A percentile compares a stretch with the other conserved stretches of the same genome.
Evolutionary conservation across 2,888 invertebrate species (phyloP).

Genomic region (Cyclophora albipunctata): DNA sequence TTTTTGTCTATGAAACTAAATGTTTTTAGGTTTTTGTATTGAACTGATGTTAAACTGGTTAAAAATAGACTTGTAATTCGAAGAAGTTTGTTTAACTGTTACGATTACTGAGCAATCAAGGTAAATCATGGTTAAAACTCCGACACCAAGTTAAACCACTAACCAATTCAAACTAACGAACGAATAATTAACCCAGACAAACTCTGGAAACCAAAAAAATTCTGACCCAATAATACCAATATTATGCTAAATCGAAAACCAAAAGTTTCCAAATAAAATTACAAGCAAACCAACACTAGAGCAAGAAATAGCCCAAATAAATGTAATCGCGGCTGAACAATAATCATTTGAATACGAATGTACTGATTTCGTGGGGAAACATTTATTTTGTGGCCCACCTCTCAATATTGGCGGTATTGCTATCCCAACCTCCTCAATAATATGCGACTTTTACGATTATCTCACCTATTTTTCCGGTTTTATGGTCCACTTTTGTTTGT

Average conservation of each 20-base stretch:
- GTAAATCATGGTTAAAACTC: no score
- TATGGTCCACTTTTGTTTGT: conserved; percentile 13
- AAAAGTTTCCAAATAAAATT: conserved; percentile 17
- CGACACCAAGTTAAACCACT: no score
- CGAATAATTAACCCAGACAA: conserved; percentile 1
- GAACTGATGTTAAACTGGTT: no score
- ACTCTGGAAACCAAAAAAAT: conserved; percentile 4
- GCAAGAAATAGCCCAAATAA: conserved; percentile 53
- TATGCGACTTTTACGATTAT: conserved; percentile 27
- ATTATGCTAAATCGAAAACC: conserved; percentile 36
- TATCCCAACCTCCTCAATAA: conserved; percentile 21
- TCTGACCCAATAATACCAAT: conserved; percentile 11
- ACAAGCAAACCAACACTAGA: conserved; percentile 27
- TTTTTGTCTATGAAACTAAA: no score
- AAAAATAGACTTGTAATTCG: no score
- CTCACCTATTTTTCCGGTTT: conserved; percentile 24
- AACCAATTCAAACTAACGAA: background rate
- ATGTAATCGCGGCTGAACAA: conserved; percentile 64
- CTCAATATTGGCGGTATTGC: conserved; percentile 27
- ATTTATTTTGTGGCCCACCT: conserved; percentile 25
- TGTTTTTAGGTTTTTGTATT: no score
- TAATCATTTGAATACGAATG: conserved; percentile 73
- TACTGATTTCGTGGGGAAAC: conserved; percentile 51
- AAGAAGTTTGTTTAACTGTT: no score
- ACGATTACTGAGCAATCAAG: no score